phyloP scores from a whole-genome alignment of 2,888 invertebrate genomes.

The Cryptocheilus praepositus region DNA sequence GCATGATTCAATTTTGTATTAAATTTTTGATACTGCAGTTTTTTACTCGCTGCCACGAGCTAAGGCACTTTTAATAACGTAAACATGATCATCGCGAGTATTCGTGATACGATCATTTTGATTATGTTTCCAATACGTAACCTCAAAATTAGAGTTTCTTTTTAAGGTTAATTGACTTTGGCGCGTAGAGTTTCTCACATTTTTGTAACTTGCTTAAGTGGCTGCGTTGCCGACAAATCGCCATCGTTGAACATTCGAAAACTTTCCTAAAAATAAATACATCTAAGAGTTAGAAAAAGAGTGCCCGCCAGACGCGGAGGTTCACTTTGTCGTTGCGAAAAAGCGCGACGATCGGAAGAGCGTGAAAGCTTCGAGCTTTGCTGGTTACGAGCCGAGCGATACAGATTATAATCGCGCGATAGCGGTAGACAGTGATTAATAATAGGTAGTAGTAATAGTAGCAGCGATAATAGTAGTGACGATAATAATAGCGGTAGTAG shows the following conservation, averaged over 20 bases:
- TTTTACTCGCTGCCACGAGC: too few relatives aligned
- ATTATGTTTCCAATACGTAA: too few relatives aligned
- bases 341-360: constrained; percentile 1
- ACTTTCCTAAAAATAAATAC: constrained; percentile 49
- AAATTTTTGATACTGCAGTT: too few relatives aligned
- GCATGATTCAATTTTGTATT: too few relatives aligned
- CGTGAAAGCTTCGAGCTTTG: constrained; percentile 3
- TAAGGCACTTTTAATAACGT: too few relatives aligned
- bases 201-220: too few relatives aligned
- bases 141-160: too few relatives aligned
- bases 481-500: constrained; percentile 33
- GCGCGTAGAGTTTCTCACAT: too few relatives aligned
- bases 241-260: constrained; percentile 1
- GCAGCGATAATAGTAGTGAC: constrained; percentile 31
- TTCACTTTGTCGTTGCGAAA: not conserved
- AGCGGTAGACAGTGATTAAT: not conserved
- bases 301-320: constrained; percentile 1
- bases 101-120: too few relatives aligned
- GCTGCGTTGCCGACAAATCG: too few relatives aligned
- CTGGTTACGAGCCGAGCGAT: not conserved
- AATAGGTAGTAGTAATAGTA: constrained; percentile 23
- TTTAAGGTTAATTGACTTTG: too few relatives aligned
- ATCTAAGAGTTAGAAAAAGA: constrained; percentile 38
- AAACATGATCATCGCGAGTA: too few relatives aligned
- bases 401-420: not conserved